phyloP scores from a whole-genome alignment of 2,797 vertebrate species.

The Passerculus sandwichensis region DNA sequence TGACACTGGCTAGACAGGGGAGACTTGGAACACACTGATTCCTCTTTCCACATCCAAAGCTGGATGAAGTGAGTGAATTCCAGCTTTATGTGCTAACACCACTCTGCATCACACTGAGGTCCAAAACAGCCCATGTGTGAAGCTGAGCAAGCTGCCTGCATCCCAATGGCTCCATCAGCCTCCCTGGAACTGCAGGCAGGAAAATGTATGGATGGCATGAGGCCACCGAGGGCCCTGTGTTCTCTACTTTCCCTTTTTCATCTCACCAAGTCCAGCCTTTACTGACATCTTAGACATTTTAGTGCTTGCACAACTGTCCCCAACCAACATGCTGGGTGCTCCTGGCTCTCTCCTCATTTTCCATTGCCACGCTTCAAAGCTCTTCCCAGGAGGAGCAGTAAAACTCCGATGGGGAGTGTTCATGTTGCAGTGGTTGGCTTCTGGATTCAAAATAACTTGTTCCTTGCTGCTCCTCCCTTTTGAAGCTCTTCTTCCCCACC shows the following conservation, averaged over 20 bases:
- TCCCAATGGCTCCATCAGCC: not conserved
- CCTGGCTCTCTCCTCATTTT: not conserved
- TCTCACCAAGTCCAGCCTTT: not conserved
- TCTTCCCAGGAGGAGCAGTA: not conserved
- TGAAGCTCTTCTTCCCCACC: conserved; percentile 33
- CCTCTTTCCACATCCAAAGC: not conserved
- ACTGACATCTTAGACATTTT: not conserved
- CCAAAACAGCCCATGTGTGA: not conserved
- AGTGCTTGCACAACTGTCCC: not conserved
- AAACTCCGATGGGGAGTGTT: not conserved
- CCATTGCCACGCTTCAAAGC: not conserved
- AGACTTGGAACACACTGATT: not conserved
- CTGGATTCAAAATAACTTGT: conserved; percentile 13
- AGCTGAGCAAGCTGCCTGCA: not conserved
- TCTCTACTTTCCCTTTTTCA: not conserved
- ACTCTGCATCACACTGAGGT: not conserved
- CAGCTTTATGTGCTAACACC: not conserved
- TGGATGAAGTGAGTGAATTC: not conserved
- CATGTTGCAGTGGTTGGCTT: not conserved
- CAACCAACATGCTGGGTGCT: accelerated
- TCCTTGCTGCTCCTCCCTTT: conserved; percentile 24
- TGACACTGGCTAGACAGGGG: not conserved
- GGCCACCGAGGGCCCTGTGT: not conserved
- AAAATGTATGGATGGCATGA: accelerated
- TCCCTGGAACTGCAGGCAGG: not conserved